Evolutionary conservation across 2,797 vertebrate species (phyloP).

Genomic region (Muscicapa comitata): DNA sequence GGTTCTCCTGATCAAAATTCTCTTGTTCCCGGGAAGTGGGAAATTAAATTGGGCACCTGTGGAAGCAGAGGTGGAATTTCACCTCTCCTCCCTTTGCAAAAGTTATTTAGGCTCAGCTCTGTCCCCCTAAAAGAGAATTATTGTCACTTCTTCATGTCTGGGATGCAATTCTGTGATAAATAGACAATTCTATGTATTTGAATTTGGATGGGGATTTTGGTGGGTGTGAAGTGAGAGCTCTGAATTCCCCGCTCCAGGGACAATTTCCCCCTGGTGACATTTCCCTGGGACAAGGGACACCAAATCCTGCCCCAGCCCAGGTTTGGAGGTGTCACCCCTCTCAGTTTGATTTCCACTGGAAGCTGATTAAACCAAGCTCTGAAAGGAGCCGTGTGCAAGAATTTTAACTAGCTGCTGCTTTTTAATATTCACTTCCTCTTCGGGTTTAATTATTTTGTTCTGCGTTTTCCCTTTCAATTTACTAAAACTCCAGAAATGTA

Average conservation of each 20-base stretch:
- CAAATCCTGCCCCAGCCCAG: background rate
- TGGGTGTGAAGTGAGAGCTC: rapidly evolving
- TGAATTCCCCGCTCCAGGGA: background rate
- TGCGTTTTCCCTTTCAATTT: constrained; percentile 79
- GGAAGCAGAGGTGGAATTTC: background rate
- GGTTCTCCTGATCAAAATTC: background rate
- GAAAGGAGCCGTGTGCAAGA: constrained; percentile 39
- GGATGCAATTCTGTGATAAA: background rate
- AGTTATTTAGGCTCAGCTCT: background rate
- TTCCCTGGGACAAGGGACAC: background rate
- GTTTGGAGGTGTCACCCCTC: background rate
- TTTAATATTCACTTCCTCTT: constrained; percentile 78
- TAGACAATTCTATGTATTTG: background rate
- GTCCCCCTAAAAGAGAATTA: background rate
- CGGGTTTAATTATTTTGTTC: constrained; percentile 80
- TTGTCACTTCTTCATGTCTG: background rate
- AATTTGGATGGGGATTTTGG: background rate
- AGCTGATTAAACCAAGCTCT: constrained; percentile 57
- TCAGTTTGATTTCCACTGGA: constrained; percentile 19
- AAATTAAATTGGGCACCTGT: background rate
- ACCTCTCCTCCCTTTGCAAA: background rate
- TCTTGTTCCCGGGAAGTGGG: background rate
- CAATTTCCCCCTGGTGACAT: background rate
- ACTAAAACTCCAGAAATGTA: constrained; percentile 78
- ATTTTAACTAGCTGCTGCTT: constrained; percentile 74